Base-by-base conservation (phyloP, 2,113 vertebrate genomes). In the Misgurnus mizolepis region DNA sequence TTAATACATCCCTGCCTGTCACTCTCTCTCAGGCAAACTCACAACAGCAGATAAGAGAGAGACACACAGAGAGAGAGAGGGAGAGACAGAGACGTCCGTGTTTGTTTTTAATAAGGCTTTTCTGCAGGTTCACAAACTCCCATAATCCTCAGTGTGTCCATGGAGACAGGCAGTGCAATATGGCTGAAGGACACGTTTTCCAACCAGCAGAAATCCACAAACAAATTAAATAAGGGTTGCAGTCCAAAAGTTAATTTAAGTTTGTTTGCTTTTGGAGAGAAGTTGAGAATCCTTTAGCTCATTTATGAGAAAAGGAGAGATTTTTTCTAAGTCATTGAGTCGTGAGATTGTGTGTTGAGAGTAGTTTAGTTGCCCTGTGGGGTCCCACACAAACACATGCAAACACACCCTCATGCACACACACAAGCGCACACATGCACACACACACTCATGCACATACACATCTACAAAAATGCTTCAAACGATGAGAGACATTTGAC, bases 251-350 rank as follows among this genome's bases (percentile, higher is more conserved):
- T 81, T 84, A 67, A 85, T 86, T 75, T 79, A 83, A 85, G 80
- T 86, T 80, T 85, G 82, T 85, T 85, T 82, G 70, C 83, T 45
- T 49, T 73, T 60, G 6, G 71, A 78, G 79, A 84, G 34, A 79
- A 80, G 86, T 91, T 90, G 87, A 89, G 50, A 80, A 69, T 82
- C 75, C 78, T 81, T 84, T 43, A 69, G 47, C 84, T 84, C 80
- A 83, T 86, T 86, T 81, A 73, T 89, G 87, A 22, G 89, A 88
- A 89, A 89, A 89, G 88, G 72, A 86, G 86, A 91, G 91, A 92
- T 93, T 92, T 90, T 91, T 88, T 92, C 88, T 89, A 87, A 93
- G 85, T 86, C 92, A 93, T 83, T 93, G 92, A 90, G 81, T 91
- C 88, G 86, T 93, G 91, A 94, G 92, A 93, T 94, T 94, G 89